phyloP scores from a whole-genome alignment of 1,140 invertebrate genomes.

The Drosophila repleta region DNA sequence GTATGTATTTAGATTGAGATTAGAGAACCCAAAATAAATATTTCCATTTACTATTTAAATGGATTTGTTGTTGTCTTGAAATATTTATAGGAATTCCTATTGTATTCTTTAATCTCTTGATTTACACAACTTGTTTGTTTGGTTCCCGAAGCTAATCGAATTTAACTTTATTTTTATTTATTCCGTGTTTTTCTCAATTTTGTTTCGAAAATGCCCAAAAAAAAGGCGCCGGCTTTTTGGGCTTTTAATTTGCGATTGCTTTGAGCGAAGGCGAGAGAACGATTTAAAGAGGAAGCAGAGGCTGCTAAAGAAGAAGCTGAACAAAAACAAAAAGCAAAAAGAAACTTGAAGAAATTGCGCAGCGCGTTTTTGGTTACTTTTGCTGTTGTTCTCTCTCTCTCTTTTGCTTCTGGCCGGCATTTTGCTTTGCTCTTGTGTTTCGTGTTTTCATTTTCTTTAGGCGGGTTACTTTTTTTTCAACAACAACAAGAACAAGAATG shows the following conservation, averaged over 20 bases:
- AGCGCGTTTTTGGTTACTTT: constrained; percentile 49
- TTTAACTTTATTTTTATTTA: constrained; percentile 39
- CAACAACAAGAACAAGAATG: constrained; percentile 44
- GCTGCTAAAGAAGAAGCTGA: background rate
- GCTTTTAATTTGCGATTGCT: constrained; percentile 9
- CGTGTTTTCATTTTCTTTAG: constrained; percentile 36
- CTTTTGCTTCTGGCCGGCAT: constrained; percentile 26
- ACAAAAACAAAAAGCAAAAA: constrained; percentile 30
- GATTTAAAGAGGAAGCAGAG: constrained; percentile 2
- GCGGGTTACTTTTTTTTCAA: constrained; percentile 32
- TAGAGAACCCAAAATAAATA: constrained; percentile 4
- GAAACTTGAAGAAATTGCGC: constrained; percentile 68
- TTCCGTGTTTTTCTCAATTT: constrained; percentile 20
- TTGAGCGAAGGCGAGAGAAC: background rate
- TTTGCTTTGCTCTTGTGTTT: constrained; percentile 38
- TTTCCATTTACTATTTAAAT: background rate
- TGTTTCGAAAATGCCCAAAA: constrained; percentile 17
- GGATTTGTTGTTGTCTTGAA: background rate
- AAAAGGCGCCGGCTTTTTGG: constrained; percentile 12
- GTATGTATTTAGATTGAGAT: no score
- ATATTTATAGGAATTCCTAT: no score
- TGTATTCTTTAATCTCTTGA: background rate
- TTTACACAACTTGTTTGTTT: constrained; percentile 18
- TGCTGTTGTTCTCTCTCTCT: constrained; percentile 25
- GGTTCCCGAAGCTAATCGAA: constrained; percentile 44